Evolutionary conservation across 2,113 vertebrate species (phyloP), one percentile per base, ranked within the genome.

Genomic region (Gnathonemus longibarbis): DNA sequence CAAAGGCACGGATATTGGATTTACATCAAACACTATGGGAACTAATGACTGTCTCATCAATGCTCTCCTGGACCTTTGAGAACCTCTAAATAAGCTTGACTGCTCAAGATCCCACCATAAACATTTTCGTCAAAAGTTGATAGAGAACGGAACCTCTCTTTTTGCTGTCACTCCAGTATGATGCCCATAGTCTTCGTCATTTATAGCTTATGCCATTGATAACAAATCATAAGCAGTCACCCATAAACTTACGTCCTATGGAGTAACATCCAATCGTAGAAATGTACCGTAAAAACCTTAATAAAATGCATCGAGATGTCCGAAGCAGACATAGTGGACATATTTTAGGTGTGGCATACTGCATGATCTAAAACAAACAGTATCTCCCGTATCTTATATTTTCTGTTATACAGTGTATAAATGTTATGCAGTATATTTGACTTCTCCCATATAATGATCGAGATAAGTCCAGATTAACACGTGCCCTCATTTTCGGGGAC

Each of bases 21-120:
- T 85, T 85, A 85, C 83, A 85, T 48, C 83, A 85, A 86, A 49
- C 21, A 86, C 35, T 35, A 35, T 80, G 13, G 45, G 84, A 86
- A 27, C 74, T 49, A 86, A 48, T 86, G 84, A 86, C 48, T 49
- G 19, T 6, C 48, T 86, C 46, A 50, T 50, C 24, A 27, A 21
- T 86, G 45, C n/a, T 49, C 46, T 31, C n/a, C 45, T 31, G 17
- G 10, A 31, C 48, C 24, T 49, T 1, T 49, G 19, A 48, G 9
- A n/a, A 27, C 48, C 46, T 49, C 19, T 85, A 86, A 86, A 86
- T n/a, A 86, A 50, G n/a, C 84, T 1, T 86, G 45, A 85, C 46
- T 50, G 10, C 5, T 85, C 46, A 50, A 31, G 24, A n/a, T 86
- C 84, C 45, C 48, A 86, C n/a, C 21, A 86, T 21, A 27, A 86